Evolutionary conservation across 2,888 invertebrate genomes (phyloP), one percentile per base, ranked within the genome.

Genomic region (Hydroisotoma schaefferi): DNA sequence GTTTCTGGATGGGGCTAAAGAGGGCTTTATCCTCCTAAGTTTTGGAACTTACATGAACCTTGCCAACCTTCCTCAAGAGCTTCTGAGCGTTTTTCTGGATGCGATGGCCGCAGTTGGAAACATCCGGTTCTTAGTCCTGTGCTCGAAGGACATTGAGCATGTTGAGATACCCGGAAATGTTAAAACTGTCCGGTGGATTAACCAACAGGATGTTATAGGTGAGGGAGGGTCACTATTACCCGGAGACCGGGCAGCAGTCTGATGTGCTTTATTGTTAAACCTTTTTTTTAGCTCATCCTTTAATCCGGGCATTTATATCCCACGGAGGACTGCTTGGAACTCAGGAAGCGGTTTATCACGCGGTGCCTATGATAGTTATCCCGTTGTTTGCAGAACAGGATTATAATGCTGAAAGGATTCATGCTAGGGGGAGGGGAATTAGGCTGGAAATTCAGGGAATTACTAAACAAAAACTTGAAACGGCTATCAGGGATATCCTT

Each of bases 31-130:
- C 18, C 67, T 65, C 53, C 53, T 72, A 10, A 69, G 69, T 49
- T 69, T 72, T 48, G 72, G 72, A 28, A 67, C 66, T 20, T 66
- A 63, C 25, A 63, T 65, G 26, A 66, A 59, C 54, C 55, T 56
- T 44, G 62, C 51, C 28, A 52, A 55, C 40, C 60, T 56, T 18
- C 69, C 54, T 1, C 6, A 49, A 33, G 23, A 27, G 4, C 46
- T 55, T 10, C 57, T 47, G n/a, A 40, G 51, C 5, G 51, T 56
- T n/a, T 67, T 67, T 55, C 43, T 67, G 26, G 53, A 33, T 1
- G 63, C 66, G n/a, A 57, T 64, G 12, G 53, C 40, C n/a, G 58
- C 58, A 27, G 46, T 67, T 38, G 53, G 52, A 8, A 28, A 49
- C 1, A 56, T 52, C 22, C 52, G 57, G 20, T 64, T 69, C 28